Conservation (phyloP, 2,797 vertebrate species). For the Gambusia yucatana region DNA sequence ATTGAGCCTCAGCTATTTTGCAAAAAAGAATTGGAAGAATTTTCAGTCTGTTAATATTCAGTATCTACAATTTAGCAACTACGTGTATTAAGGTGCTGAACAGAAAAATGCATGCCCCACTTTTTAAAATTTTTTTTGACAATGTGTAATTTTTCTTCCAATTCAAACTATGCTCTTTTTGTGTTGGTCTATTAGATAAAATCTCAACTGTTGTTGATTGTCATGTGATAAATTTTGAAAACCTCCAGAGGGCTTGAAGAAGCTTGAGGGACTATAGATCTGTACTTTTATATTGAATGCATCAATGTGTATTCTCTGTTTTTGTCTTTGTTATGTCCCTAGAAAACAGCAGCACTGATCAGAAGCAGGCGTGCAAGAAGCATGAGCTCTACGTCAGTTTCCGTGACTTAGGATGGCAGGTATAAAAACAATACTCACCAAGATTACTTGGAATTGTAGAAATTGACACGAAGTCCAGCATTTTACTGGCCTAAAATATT, state of each 20-base stretch:
- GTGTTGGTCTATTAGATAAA: not conserved
- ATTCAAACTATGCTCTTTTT: not conserved
- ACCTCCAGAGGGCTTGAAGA: not conserved
- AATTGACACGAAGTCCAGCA: not conserved
- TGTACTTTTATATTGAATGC: slow-evolving; percentile 45
- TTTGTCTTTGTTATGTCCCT: slow-evolving; percentile 48
- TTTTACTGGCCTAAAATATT: not conserved
- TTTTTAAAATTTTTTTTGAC: not conserved
- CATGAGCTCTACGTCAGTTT: slow-evolving; percentile 97
- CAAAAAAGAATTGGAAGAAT: not conserved
- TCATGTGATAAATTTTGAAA: not conserved
- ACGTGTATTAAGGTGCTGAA: no score
- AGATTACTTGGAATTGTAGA: not conserved
- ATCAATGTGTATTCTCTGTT: slow-evolving; percentile 37
- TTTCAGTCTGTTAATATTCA: not conserved
- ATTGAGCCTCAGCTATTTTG: not conserved
- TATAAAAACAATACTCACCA: slow-evolving; percentile 69
- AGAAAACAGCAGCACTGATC: slow-evolving; percentile 97
- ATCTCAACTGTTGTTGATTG: not conserved
- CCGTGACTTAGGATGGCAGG: slow-evolving; percentile 98
- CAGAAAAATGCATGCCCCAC: not conserved
- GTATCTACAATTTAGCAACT: no score
- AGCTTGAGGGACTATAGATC: slow-evolving; percentile 5
- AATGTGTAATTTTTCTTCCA: not conserved
- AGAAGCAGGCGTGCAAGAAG: slow-evolving; percentile 98